A percentile compares a stretch with the other conserved stretches of the same genome.
phyloP scores from a whole-genome alignment of 2,797 vertebrate genomes.

The Premnoplex brunnescens region DNA sequence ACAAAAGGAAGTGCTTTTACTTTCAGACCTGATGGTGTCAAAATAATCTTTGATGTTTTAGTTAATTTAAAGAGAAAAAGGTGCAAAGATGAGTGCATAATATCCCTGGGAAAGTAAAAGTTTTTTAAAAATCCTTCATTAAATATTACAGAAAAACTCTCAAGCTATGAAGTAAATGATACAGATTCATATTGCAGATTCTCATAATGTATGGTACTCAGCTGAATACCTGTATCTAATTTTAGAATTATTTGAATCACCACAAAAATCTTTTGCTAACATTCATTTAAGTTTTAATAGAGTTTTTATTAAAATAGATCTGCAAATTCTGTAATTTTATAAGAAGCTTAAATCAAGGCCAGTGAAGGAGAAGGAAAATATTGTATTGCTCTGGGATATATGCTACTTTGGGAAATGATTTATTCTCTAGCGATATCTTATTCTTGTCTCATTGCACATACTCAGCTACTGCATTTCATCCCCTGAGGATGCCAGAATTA shows the following conservation, averaged over 20 bases:
- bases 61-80: background rate
- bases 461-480: background rate
- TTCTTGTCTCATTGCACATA: background rate
- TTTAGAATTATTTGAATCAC: constrained; percentile 27
- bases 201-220: background rate
- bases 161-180: background rate
- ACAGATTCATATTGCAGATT: background rate
- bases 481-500: background rate
- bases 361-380: background rate
- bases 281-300: constrained; percentile 27
- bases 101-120: background rate
- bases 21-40: background rate
- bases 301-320: constrained; percentile 33
- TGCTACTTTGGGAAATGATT: background rate
- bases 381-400: background rate
- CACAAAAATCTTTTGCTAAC: constrained; percentile 7
- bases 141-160: background rate
- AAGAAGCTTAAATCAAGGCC: constrained; percentile 16
- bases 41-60: background rate
- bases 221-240: background rate
- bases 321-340: constrained; percentile 9
- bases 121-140: background rate
- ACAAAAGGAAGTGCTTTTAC: background rate
- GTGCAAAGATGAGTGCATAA: background rate
- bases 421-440: background rate